Percentiles rank a stretch among this genome's conserved stretches.
Conservation (phyloP, 2,888 invertebrate genomes). For the Papilio gigon region DNA sequence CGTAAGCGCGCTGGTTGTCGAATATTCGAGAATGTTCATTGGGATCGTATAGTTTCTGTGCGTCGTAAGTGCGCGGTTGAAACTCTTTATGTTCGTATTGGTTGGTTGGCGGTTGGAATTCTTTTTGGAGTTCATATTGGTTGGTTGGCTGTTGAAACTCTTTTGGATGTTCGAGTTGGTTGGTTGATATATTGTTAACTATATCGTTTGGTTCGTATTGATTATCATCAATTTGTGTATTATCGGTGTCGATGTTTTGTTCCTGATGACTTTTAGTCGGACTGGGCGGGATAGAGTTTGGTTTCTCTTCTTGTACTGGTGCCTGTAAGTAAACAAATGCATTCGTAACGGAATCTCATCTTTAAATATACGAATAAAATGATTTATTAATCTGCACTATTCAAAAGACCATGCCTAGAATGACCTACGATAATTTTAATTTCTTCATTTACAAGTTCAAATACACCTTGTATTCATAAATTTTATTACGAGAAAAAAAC, state of each 20-base stretch:
- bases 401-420: too few species aligned
- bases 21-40: conserved; percentile 46
- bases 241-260: conserved; percentile 27
- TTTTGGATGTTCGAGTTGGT: background rate
- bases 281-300: conserved; percentile 50
- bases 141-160: background rate
- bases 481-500: too few species aligned
- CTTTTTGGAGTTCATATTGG: background rate
- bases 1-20: conserved; percentile 36
- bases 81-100: background rate
- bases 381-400: too few species aligned
- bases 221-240: background rate
- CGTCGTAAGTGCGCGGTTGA: background rate
- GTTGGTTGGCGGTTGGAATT: background rate
- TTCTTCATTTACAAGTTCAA: too few species aligned
- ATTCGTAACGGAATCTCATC: too few species aligned
- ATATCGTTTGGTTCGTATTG: background rate
- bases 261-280: conserved; percentile 53
- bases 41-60: conserved; percentile 25
- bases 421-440: too few species aligned
- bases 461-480: too few species aligned
- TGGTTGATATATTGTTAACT: background rate
- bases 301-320: conserved; percentile 45
- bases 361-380: background rate
- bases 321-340: conserved; percentile 42